phyloP scores from a whole-genome alignment of 2,888 invertebrate genomes.

The Lasioglossum vierecki region DNA sequence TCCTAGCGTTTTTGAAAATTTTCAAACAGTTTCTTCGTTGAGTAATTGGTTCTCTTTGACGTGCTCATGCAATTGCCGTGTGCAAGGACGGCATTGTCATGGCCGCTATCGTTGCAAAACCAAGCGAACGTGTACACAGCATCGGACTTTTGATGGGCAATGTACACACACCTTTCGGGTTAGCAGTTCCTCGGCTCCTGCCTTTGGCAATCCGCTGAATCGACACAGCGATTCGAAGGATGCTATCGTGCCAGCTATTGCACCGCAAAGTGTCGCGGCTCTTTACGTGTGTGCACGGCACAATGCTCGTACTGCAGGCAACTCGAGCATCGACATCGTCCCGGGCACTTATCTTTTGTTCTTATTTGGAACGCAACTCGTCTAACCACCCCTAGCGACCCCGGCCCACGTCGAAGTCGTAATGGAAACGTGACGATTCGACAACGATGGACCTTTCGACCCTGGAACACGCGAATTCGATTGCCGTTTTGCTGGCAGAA shows the following conservation, averaged over 20 bases:
- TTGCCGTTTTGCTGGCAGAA: background rate
- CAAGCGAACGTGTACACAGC: background rate
- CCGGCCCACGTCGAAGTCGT: slow-evolving; percentile 16
- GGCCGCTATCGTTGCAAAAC: background rate
- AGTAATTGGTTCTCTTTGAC: background rate
- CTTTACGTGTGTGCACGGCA: slow-evolving; percentile 7
- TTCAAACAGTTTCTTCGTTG: too few relatives aligned
- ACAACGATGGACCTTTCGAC: slow-evolving; percentile 5
- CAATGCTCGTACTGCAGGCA: slow-evolving; percentile 19
- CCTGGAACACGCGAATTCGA: background rate
- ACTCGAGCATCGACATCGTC: slow-evolving; percentile 34
- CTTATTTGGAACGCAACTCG: slow-evolving; percentile 31
- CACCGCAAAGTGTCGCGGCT: slow-evolving; percentile 40
- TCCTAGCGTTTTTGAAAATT: too few relatives aligned
- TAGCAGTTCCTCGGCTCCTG: slow-evolving; percentile 9
- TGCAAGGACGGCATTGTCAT: background rate
- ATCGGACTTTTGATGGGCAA: background rate
- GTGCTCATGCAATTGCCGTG: background rate
- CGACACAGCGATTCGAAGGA: slow-evolving; percentile 37
- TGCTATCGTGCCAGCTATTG: slow-evolving; percentile 40
- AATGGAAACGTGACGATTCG: slow-evolving; percentile 24
- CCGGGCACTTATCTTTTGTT: slow-evolving; percentile 33
- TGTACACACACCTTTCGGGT: background rate
- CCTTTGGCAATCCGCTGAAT: slow-evolving; percentile 63
- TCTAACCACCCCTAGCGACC: background rate